Conservation (phyloP, 1,140 invertebrate genomes). For the Aphidius ervi region DNA sequence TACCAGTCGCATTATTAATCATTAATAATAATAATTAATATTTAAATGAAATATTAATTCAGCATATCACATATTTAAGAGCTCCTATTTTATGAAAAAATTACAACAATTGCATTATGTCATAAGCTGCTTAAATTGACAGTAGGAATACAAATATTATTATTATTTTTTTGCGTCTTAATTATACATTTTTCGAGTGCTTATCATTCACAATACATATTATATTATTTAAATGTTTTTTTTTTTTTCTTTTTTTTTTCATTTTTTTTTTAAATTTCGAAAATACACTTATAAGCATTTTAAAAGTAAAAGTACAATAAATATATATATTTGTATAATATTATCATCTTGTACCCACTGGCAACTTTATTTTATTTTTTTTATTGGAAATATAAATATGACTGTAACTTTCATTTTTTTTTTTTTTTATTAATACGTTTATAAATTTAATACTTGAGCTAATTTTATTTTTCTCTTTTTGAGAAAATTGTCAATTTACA, state of each 20-base stretch:
- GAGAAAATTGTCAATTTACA: no score
- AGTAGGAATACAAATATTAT: slow-evolving; percentile 23
- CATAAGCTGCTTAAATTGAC: slow-evolving; percentile 27
- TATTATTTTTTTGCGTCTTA: slow-evolving; percentile 14
- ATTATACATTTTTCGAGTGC: neutral
- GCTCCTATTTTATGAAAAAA: slow-evolving; percentile 6
- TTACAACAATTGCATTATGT: slow-evolving; percentile 7
- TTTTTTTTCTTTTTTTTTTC: no score
- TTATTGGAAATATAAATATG: slow-evolving; percentile 10
- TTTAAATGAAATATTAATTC: slow-evolving; percentile 14
- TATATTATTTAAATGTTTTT: slow-evolving; percentile 3
- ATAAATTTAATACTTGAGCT: slow-evolving; percentile 11
- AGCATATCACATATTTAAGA: slow-evolving; percentile 22
- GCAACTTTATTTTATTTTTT: neutral
- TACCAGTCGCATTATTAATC: neutral
- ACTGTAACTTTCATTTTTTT: slow-evolving; percentile 20
- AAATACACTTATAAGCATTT: slow-evolving; percentile 31
- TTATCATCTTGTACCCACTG: neutral
- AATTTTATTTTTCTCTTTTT: neutral
- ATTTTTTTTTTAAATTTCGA: slow-evolving; percentile 17
- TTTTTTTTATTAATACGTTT: neutral
- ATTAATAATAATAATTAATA: slow-evolving; percentile 8
- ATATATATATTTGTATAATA: slow-evolving; percentile 9
- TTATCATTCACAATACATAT: slow-evolving; percentile 5
- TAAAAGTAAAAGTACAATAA: slow-evolving; percentile 15